A percentile compares a stretch with the other conserved stretches of the same genome.
Evolutionary conservation across 2,113 vertebrate species (phyloP).

Genomic region (Apaloderma vittatum): DNA sequence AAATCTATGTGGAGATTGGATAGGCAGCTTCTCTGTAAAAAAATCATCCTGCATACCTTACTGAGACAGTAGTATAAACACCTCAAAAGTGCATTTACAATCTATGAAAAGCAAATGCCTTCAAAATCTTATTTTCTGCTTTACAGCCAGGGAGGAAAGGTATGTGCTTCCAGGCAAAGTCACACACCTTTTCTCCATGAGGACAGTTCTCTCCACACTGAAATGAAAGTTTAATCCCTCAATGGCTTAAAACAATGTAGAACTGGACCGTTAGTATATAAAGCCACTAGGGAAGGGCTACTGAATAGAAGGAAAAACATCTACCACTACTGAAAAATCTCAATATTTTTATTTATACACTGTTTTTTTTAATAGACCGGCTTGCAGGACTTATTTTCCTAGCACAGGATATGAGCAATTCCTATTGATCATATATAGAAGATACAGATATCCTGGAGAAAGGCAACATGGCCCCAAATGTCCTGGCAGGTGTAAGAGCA

Average conservation of each 20-base stretch:
- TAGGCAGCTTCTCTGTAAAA: not conserved
- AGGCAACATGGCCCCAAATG: not conserved
- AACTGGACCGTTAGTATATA: not conserved
- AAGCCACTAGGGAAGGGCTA: not conserved
- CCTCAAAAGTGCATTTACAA: not conserved
- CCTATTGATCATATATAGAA: constrained; percentile 16
- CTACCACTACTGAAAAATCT: not conserved
- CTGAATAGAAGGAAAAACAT: not conserved
- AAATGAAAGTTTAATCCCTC: not conserved
- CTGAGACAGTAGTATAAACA: not conserved
- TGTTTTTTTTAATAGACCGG: not conserved
- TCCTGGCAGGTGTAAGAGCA: constrained; percentile 1
- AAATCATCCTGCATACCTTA: not conserved
- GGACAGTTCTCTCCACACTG: not conserved
- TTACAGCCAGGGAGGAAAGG: not conserved
- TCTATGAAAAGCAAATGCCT: not conserved
- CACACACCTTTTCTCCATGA: not conserved
- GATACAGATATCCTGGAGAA: constrained; percentile 17
- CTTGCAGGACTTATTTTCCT: not conserved
- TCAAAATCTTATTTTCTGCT: not conserved
- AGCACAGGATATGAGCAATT: constrained; percentile 39
- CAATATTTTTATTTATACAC: not conserved
- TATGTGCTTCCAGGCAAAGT: not conserved
- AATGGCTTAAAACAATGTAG: not conserved
- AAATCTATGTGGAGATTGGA: not conserved